Evolutionary conservation across 2,113 vertebrate genomes (phyloP), one percentile per base, ranked within the genome.

Genomic region (Pelecanoides urinatrix): DNA sequence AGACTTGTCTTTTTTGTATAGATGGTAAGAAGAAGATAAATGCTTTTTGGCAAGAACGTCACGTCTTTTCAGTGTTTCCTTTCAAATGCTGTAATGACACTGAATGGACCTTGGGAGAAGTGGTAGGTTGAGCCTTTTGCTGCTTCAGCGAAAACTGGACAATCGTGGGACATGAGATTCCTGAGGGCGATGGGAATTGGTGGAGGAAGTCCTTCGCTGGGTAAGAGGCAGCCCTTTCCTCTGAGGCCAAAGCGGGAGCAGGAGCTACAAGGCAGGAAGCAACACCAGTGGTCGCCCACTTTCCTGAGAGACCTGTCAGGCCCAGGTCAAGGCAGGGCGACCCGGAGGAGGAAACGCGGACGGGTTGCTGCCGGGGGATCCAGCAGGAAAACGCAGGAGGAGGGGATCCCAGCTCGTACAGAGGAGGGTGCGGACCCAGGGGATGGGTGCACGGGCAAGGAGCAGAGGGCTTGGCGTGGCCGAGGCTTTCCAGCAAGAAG

Each of bases 131-230:
- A 93, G 21, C 30, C 66, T 94, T 96, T 72, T 94, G 96, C 96
- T 97, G 90, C 79, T 93, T 97, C 96, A 97, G 96, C 96, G 90
- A 82, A 96, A 96, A 82, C 2, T 10, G 94, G 96, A 97, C 96
- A 97, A 96, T 97, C 85, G 91, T 94, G 96, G 81, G 94, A 96
- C 74, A 85, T 38, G 67, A 88, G 55, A 91, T 71, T 95, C 84
- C 77, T 88, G 83, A 75, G 40, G 84, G 74, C 2, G 6, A 76
- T 96, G 96, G 90, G 94, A 96, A 94, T 56, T 72, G 62, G 74
- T 94, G 53, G 90, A 95, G 95, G 96, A 97, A 97, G 96, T 96
- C 66, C 62, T 94, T 91, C 16, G 4, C 77, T 0, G 80, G 70
- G 90, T 90, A 85, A 93, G 77, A 93, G 68, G 87, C 92, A 93